phyloP scores from a whole-genome alignment of 2,888 invertebrate genomes.

The Phalera bucephala region DNA sequence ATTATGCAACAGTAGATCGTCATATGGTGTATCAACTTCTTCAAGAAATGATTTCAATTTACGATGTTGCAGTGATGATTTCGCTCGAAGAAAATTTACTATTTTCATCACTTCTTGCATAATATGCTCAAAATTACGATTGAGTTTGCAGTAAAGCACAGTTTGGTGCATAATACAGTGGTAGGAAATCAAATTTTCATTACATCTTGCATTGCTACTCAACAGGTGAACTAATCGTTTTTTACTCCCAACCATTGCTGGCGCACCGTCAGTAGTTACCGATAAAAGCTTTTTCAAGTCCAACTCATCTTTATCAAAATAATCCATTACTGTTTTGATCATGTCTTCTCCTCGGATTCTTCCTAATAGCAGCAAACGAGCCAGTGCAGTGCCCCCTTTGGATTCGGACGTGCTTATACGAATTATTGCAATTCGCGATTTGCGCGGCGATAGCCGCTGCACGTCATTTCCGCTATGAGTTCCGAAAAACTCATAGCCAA shows the following conservation, averaged over 20 bases:
- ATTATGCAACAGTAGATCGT: slow-evolving; percentile 14
- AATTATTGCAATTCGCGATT: too few species aligned
- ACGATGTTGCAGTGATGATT: slow-evolving; percentile 8
- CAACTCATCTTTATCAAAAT: slow-evolving; percentile 11
- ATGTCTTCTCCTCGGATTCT: slow-evolving; percentile 14
- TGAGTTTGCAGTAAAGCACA: slow-evolving; percentile 17
- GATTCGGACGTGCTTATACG: too few species aligned
- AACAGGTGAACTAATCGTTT: slow-evolving; percentile 13
- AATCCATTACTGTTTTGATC: slow-evolving; percentile 11
- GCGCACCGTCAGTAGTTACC: slow-evolving; percentile 13
- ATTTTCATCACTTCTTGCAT: slow-evolving; percentile 20
- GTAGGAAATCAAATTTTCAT: slow-evolving; percentile 14
- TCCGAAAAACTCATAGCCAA: too few species aligned
- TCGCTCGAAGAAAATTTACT: slow-evolving; percentile 9
- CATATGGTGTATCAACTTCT: slow-evolving; percentile 8
- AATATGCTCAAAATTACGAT: slow-evolving; percentile 10
- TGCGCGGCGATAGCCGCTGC: too few species aligned
- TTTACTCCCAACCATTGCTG: slow-evolving; percentile 7
- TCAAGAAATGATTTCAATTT: slow-evolving; percentile 2
- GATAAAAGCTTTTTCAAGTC: slow-evolving; percentile 13
- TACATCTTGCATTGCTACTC: slow-evolving; percentile 9
- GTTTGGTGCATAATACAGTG: slow-evolving; percentile 19
- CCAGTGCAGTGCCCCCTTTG: too few species aligned
- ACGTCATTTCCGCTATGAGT: too few species aligned
- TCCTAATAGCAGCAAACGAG: slow-evolving; percentile 14